A percentile compares a stretch with the other conserved stretches of the same genome.
phyloP scores from a whole-genome alignment of 2,888 invertebrate genomes.

The Scaptodrosophila latifasciaeformis region DNA sequence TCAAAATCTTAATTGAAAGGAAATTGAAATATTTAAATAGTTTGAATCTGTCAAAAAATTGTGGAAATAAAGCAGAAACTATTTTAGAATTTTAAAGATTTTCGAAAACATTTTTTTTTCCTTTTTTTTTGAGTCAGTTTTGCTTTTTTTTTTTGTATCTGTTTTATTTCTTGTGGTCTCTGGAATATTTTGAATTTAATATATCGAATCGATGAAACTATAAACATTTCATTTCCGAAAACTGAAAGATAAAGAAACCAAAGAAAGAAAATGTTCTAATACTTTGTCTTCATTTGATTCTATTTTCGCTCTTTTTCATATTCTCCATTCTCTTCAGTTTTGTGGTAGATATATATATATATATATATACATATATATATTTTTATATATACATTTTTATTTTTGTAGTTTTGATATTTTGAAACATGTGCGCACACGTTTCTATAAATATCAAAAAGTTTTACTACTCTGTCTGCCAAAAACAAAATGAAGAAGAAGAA shows the following conservation, averaged over 20 bases:
- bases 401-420: constrained; percentile 48
- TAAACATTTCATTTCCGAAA: constrained; percentile 9
- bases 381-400: constrained; percentile 26
- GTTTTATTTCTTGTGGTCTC: constrained; percentile 4
- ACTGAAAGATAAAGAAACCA: too few species aligned
- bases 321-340: constrained; percentile 14
- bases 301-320: neutral
- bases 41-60: too few species aligned
- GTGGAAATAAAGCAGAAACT: too few species aligned
- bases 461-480: constrained; percentile 2
- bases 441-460: constrained; percentile 48
- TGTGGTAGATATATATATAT: constrained; percentile 19
- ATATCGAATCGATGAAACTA: too few species aligned
- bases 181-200: neutral
- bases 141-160: neutral
- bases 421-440: constrained; percentile 56
- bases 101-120: too few species aligned
- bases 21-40: too few species aligned
- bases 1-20: too few species aligned
- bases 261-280: too few species aligned
- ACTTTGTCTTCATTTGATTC: neutral
- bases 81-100: too few species aligned
- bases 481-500: constrained; percentile 1
- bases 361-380: constrained; percentile 34
- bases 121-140: too few species aligned